Conservation (phyloP, 2,113 vertebrate genomes). For the Dendrocopos noguchii region DNA sequence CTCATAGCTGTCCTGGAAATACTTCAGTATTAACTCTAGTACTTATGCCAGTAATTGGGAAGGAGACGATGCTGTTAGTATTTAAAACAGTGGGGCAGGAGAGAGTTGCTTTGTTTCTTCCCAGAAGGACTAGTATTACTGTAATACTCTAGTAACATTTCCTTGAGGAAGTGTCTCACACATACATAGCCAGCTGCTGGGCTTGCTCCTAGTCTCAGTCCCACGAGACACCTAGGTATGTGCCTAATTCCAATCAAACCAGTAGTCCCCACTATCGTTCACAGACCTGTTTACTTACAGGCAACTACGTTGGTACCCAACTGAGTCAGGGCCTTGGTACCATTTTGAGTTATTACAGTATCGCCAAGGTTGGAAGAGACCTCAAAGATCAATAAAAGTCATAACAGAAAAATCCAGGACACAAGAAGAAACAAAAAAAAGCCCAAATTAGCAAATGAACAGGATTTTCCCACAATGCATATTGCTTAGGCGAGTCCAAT, state of each 20-base stretch:
- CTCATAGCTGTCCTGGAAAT: neutral
- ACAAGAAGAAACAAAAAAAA: neutral
- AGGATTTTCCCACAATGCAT: neutral
- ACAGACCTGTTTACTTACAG: neutral
- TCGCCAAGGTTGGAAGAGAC: too few species aligned
- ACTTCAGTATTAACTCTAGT: neutral
- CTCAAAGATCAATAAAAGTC: neutral
- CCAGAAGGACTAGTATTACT: neutral
- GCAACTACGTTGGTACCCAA: neutral
- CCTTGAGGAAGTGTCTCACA: slow-evolving; percentile 34
- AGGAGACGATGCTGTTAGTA: neutral
- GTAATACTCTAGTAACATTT: slow-evolving; percentile 11
- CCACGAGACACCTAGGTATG: neutral
- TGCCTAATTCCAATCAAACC: neutral
- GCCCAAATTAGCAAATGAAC: neutral
- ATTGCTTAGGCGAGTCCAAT: neutral
- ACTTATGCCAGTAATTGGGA: neutral
- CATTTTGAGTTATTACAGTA: neutral
- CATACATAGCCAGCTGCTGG: neutral
- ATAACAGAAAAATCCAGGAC: neutral
- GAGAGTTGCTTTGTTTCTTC: neutral
- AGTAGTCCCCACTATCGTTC: neutral
- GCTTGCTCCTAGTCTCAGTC: neutral
- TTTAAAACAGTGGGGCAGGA: neutral
- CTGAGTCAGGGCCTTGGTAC: neutral